Percentiles rank a stretch among this genome's conserved stretches.
Conservation (phyloP, 2,888 invertebrate species). For the Cantharis nigra region DNA sequence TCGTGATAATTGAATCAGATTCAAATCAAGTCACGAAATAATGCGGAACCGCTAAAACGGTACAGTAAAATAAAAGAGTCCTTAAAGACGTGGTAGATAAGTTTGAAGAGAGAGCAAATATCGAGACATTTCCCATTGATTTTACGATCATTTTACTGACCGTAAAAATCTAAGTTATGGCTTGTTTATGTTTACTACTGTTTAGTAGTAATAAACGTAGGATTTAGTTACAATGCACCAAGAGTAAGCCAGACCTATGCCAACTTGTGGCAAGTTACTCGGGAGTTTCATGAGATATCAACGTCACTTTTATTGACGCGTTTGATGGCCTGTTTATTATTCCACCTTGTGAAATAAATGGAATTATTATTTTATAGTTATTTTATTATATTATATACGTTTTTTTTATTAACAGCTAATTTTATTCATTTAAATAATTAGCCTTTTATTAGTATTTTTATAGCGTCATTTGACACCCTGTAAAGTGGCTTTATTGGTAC, state of each 20-base stretch:
- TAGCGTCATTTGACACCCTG: not conserved
- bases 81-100: conserved; percentile 35
- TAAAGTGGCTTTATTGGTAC: not conserved
- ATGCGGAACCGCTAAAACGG: conserved; percentile 42
- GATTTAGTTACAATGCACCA: conserved; percentile 45
- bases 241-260: conserved; percentile 48
- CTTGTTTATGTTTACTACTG: conserved; percentile 58
- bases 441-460: conserved; percentile 16
- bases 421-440: conserved; percentile 37
- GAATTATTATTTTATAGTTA: conserved; percentile 50
- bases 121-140: conserved; percentile 50
- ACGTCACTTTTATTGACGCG: conserved; percentile 54
- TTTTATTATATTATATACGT: conserved; percentile 44
- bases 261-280: conserved; percentile 48
- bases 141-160: conserved; percentile 56
- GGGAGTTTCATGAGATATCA: conserved; percentile 48
- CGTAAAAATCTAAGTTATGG: conserved; percentile 58
- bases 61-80: conserved; percentile 33
- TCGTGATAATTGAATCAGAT: conserved; percentile 52
- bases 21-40: conserved; percentile 48
- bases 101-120: conserved; percentile 24
- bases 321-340: conserved; percentile 56
- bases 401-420: conserved; percentile 34
- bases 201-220: conserved; percentile 56
- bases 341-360: conserved; percentile 51